Evolutionary conservation across 23 tunicate genomes (phyloP), one percentile per base, ranked within the genome.

Genomic region (Styela clava): DNA sequence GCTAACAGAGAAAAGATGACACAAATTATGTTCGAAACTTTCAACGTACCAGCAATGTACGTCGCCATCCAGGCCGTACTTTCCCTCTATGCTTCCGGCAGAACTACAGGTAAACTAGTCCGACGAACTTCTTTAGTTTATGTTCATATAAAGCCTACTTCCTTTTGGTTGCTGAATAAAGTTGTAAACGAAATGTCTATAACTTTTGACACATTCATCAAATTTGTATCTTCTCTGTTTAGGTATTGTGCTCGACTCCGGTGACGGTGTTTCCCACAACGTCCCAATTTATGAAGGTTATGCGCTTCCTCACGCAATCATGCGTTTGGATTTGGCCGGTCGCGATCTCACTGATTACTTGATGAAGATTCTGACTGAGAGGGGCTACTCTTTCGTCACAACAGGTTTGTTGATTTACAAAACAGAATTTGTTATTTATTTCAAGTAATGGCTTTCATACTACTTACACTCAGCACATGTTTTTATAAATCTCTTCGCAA

Each of bases 181-280:
- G 56, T 5, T 44, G 56, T 12, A 44, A 44, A 44, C 56, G 31
- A 65, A 65, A 28, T 65, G 31, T 26, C 16, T 65, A 65, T 26
- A 28, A 28, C 5, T 5, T 26, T 61, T 19, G 21, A 19, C 19
- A 21, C 21, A 61, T 61, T 21, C 64, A 61, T 61, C 64, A 61
- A 19, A 65, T 25, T 25, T 7, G 31, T 5, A 28, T 26, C 71
- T 25, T 65, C 7, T 25, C 16, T 65, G 16, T 33, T 73, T 7
- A 65, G 71, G 71, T 65, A 92, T 92, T 63, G 97, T 92, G 2
- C 68, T 92, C 26, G 97, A 92, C 62, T 85, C 91, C 64, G 97
- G 97, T 20, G 97, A 94, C 74, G 98, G 98, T 85, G 98, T 94
- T 33, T 94, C 98, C 2, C 98, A 94, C 82, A 88, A 86, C 18